phyloP scores from a whole-genome alignment of 2,888 invertebrate species.

The Orthosia gracilis region DNA sequence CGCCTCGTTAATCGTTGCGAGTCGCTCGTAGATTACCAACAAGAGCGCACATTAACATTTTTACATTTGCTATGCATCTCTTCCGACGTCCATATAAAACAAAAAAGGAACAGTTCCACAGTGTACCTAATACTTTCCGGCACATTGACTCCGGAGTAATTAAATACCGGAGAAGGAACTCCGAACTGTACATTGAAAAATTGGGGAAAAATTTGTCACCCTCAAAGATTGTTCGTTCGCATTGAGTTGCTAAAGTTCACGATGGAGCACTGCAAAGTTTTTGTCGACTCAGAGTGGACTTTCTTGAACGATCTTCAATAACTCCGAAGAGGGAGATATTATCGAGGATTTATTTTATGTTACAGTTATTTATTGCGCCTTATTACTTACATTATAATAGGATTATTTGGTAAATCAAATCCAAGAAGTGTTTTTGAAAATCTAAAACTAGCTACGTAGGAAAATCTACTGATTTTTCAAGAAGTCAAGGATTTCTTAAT shows the following conservation, averaged over 20 bases:
- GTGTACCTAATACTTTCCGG: constrained; percentile 55
- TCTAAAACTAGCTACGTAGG: neutral
- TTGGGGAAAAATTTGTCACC: constrained; percentile 66
- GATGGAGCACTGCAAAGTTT: constrained; percentile 55
- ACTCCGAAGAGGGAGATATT: constrained; percentile 52
- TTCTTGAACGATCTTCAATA: constrained; percentile 58
- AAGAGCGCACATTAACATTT: constrained; percentile 54
- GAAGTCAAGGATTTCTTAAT: neutral
- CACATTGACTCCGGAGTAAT: constrained; percentile 62
- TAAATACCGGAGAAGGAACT: constrained; percentile 60
- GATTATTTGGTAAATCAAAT: neutral
- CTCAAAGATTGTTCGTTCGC: constrained; percentile 63
- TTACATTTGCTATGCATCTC: constrained; percentile 61
- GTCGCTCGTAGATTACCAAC: constrained; percentile 56
- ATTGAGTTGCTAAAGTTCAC: constrained; percentile 60
- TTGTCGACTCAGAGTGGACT: constrained; percentile 62
- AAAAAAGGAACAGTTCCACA: constrained; percentile 50
- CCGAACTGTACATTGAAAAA: constrained; percentile 61
- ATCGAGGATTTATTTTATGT: constrained; percentile 56
- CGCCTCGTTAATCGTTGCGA: constrained; percentile 50
- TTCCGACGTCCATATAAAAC: constrained; percentile 37
- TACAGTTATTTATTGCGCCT: constrained; percentile 36
- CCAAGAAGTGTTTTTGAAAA: neutral
- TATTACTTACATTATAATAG: constrained; percentile 1
- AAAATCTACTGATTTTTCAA: neutral